These are phyloP conservation scores for Polia nebulosa DNA, from an alignment of 2,888 invertebrate genomes.

Conservation along the genomic window DNA sequence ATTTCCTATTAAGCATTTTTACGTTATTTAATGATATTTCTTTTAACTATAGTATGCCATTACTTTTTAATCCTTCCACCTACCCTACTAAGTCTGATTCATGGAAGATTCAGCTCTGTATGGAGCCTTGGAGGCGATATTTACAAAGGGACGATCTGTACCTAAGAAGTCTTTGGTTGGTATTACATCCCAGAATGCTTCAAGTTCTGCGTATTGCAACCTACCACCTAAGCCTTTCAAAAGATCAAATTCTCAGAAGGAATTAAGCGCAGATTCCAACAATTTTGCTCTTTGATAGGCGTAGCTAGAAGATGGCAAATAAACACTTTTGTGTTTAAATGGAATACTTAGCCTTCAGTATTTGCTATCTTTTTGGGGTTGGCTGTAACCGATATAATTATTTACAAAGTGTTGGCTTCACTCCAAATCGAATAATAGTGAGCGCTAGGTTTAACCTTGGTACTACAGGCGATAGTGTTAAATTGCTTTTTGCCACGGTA, in stretches of 20 bases:
- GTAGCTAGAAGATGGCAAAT: conserved; percentile 5
- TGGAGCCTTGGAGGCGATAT: background rate
- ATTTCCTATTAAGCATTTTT: no score
- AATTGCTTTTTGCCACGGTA: conserved; percentile 24
- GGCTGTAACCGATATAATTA: conserved; percentile 13
- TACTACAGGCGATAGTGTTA: conserved; percentile 17
- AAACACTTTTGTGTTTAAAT: background rate
- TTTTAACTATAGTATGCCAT: no score
- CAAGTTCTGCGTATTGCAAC: background rate
- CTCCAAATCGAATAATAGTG: conserved; percentile 34
- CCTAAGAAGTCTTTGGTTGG: background rate
- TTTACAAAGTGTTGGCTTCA: conserved; percentile 40
- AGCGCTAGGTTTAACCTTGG: conserved; percentile 16
- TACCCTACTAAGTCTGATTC: background rate
- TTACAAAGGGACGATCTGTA: background rate
- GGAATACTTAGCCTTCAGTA: conserved; percentile 40
- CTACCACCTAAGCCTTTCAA: background rate
- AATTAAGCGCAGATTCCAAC: background rate
- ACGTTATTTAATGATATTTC: no score
- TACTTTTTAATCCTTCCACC: no score
- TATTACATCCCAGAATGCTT: background rate
- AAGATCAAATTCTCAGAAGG: background rate
- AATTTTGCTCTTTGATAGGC: background rate
- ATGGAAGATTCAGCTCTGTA: background rate
- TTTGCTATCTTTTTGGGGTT: conserved; percentile 19